Evolutionary conservation across 2,888 invertebrate species (phyloP).

Genomic region (Ennomos quercinarius): DNA sequence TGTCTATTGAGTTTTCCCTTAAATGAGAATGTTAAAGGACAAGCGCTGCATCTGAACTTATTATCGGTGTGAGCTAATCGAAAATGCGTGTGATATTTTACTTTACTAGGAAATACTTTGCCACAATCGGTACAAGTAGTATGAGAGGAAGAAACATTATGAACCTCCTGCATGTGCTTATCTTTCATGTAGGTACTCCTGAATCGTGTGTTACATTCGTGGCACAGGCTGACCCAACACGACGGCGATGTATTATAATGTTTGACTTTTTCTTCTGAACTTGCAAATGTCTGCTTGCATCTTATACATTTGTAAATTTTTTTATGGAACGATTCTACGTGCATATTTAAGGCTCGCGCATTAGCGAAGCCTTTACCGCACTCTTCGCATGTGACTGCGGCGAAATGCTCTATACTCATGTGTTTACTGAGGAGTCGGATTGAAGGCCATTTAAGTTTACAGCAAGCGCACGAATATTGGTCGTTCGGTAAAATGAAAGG

Average conservation of each 20-base stretch:
- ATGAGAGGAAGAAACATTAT: slow-evolving; percentile 32
- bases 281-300: slow-evolving; percentile 28
- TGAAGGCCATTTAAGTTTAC: slow-evolving; percentile 24
- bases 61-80: slow-evolving; percentile 11
- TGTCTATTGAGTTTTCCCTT: slow-evolving; percentile 8
- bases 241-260: slow-evolving; percentile 26
- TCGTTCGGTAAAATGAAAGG: slow-evolving; percentile 33
- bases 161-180: slow-evolving; percentile 37
- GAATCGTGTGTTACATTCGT: slow-evolving; percentile 37
- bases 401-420: slow-evolving; percentile 43
- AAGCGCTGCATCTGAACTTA: slow-evolving; percentile 15
- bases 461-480: slow-evolving; percentile 30
- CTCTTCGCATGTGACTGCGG: slow-evolving; percentile 42
- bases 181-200: slow-evolving; percentile 17
- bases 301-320: slow-evolving; percentile 30
- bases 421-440: slow-evolving; percentile 45
- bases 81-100: slow-evolving; percentile 11
- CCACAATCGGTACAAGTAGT: slow-evolving; percentile 22
- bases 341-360: slow-evolving; percentile 15
- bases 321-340: slow-evolving; percentile 29
- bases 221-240: slow-evolving; percentile 31
- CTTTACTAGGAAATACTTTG: slow-evolving; percentile 11
- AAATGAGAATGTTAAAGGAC: slow-evolving; percentile 15
- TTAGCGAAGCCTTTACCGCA: slow-evolving; percentile 37
- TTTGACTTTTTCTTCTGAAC: slow-evolving; percentile 19